Base-by-base conservation (phyloP, 2,888 invertebrate genomes). In the Parnassius orleans region DNA sequence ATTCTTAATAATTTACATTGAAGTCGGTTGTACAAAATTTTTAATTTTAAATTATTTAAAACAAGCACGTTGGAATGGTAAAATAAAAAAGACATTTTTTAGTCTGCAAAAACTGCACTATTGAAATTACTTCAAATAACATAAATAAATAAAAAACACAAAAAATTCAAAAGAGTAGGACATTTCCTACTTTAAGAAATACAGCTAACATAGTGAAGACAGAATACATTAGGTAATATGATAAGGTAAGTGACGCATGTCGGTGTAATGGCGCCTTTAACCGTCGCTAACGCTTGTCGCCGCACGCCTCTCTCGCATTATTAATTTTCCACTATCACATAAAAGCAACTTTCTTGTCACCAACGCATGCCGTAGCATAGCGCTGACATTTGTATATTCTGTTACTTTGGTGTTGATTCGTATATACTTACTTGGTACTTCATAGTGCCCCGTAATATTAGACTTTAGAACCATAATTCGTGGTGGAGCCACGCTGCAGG, bases 311-410 rank as follows among this genome's bases (percentile, higher is more conserved):
- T 41, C 41, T 41, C 15, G 48, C 48, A 47, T 63, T 46, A 58
- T 63, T 65, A 65, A 63, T 68, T 63, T 64, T 65, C 19, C 67
- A 68, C 67, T 67, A 69, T 66, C 68, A 67, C 64, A 67, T 69
- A 54, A 70, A 69, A 65, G 65, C 64, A 57, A 64, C 61, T 60
- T 52, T 42, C 19, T 41, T 47, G n/a, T 51, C 55, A 53, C 59
- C 50, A 51, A 57, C 51, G n/a, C 11, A 24, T 19, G 5, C 5
- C 7, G 1, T 7, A 7, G 0, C 14, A 48, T 48, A 48, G n/a
- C 47, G 15, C 14, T 14, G 47, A 14, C 12, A 47, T 47, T 47
- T 47, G 12, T 47, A 47, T 15, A 47, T 43, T 43, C 10, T 43
- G 43, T 11, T 24, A 24, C 24, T 24, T 24, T 24, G 3, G 24